Percentiles rank a stretch among this genome's conserved stretches.
phyloP scores from a whole-genome alignment of 2,888 invertebrate species.

The Cetonia aurata region DNA sequence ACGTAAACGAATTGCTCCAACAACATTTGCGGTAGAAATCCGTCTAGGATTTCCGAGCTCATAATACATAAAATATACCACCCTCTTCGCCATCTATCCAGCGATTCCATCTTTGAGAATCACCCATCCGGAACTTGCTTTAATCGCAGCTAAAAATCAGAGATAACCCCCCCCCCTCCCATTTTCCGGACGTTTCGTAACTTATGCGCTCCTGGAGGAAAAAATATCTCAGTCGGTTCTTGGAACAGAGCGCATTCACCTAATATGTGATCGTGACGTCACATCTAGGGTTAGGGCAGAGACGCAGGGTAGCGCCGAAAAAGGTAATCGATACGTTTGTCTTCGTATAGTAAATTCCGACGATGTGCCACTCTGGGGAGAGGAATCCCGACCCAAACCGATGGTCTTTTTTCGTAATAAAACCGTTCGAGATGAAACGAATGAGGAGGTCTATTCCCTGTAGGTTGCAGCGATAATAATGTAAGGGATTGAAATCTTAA shows the following conservation, averaged over 20 bases:
- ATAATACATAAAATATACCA: no score
- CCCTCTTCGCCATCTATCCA: no score
- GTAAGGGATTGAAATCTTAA: no score
- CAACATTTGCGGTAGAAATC: no score
- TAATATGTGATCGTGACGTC: not conserved
- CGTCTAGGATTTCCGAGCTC: no score
- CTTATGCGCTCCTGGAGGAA: not conserved
- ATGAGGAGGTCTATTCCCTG: no score
- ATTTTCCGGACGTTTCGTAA: not conserved
- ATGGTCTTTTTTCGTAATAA: no score
- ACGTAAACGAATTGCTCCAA: no score
- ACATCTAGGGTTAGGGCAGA: not conserved
- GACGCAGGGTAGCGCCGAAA: not conserved
- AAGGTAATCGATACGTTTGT: slow-evolving; percentile 14
- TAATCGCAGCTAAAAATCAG: not conserved
- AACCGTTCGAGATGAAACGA: no score
- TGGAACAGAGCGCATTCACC: not conserved
- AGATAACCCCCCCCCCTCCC: not conserved
- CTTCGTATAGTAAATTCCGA: slow-evolving; percentile 18
- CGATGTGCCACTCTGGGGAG: slow-evolving; percentile 12
- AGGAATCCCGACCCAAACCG: not conserved
- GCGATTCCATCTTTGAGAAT: no score
- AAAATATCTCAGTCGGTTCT: not conserved
- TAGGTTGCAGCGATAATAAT: no score
- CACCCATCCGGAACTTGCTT: not conserved